Evolutionary conservation across 92 coral and sea anemone genomes (phyloP).

Genomic region (Epizoanthus scotinus): DNA sequence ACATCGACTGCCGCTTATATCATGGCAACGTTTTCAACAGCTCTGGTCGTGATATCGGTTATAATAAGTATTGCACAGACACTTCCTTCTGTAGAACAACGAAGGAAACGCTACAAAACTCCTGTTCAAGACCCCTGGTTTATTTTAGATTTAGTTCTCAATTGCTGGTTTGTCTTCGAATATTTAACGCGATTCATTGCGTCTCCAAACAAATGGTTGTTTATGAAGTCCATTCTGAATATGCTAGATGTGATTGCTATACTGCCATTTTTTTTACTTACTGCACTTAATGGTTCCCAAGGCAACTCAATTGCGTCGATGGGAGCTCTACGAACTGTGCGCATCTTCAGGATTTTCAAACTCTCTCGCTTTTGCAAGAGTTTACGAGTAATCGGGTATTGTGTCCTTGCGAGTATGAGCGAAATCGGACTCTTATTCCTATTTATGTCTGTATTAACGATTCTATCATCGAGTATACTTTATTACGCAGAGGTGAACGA

Average conservation of each 20-base stretch:
- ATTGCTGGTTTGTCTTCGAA: slow-evolving; percentile 73
- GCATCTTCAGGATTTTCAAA: slow-evolving; percentile 85
- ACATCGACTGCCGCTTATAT: slow-evolving; percentile 68
- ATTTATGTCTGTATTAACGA: slow-evolving; percentile 65
- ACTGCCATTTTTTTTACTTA: slow-evolving; percentile 59
- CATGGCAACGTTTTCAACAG: slow-evolving; percentile 67
- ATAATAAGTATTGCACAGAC: slow-evolving; percentile 68
- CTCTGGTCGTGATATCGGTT: slow-evolving; percentile 72
- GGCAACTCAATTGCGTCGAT: slow-evolving; percentile 63
- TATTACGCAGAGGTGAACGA: slow-evolving; percentile 73
- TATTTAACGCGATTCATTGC: slow-evolving; percentile 57
- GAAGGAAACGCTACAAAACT: background rate
- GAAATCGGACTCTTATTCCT: slow-evolving; percentile 73
- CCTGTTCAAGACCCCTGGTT: slow-evolving; percentile 54
- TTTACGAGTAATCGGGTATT: slow-evolving; percentile 82
- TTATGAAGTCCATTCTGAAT: slow-evolving; percentile 59
- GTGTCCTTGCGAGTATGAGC: slow-evolving; percentile 75
- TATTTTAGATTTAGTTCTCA: slow-evolving; percentile 56
- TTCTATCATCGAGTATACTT: slow-evolving; percentile 71
- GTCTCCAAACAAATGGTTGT: slow-evolving; percentile 60
- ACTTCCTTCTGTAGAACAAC: slow-evolving; percentile 34
- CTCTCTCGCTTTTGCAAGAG: slow-evolving; percentile 85
- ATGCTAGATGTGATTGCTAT: slow-evolving; percentile 65
- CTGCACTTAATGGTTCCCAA: slow-evolving; percentile 39
- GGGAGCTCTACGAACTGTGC: slow-evolving; percentile 72